A percentile compares a stretch with the other conserved stretches of the same genome.
These are phyloP conservation scores for Drosophila leonis DNA, from an alignment of 2,888 invertebrate species.

Conservation along the genomic window DNA sequence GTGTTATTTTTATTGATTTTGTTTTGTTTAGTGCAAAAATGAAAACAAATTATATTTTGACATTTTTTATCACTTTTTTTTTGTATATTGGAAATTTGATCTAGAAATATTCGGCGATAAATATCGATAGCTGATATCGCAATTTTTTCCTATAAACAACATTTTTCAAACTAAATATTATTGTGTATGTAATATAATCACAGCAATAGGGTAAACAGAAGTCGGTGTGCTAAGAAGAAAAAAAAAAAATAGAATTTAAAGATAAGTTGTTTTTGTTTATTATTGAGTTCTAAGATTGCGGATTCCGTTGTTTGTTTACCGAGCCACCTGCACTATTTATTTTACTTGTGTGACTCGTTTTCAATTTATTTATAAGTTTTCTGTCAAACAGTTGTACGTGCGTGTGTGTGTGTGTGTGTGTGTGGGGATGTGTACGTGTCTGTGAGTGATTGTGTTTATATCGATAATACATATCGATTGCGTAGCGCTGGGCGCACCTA, in stretches of 20 bases:
- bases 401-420: slow-evolving; percentile 5
- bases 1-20: neutral
- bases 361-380: slow-evolving; percentile 34
- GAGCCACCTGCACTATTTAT: slow-evolving; percentile 22
- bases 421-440: too few species aligned
- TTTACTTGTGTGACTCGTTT: slow-evolving; percentile 29
- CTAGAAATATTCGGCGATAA: too few species aligned
- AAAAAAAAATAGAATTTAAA: neutral
- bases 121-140: neutral
- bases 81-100: too few species aligned
- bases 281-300: slow-evolving; percentile 11
- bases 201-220: slow-evolving; percentile 1
- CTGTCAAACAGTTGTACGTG: slow-evolving; percentile 2
- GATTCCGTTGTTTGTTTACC: slow-evolving; percentile 25
- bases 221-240: neutral
- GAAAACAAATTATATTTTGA: neutral
- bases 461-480: slow-evolving; percentile 49
- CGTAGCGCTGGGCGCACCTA: slow-evolving; percentile 30
- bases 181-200: neutral
- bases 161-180: too few species aligned
- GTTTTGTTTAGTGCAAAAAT: neutral
- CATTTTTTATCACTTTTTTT: too few species aligned
- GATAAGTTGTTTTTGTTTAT: slow-evolving; percentile 19
- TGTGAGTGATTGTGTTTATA: slow-evolving; percentile 22
- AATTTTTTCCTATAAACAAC: neutral